phyloP scores from a whole-genome alignment of 2,888 invertebrate species.

The Hydraecia micacea region DNA sequence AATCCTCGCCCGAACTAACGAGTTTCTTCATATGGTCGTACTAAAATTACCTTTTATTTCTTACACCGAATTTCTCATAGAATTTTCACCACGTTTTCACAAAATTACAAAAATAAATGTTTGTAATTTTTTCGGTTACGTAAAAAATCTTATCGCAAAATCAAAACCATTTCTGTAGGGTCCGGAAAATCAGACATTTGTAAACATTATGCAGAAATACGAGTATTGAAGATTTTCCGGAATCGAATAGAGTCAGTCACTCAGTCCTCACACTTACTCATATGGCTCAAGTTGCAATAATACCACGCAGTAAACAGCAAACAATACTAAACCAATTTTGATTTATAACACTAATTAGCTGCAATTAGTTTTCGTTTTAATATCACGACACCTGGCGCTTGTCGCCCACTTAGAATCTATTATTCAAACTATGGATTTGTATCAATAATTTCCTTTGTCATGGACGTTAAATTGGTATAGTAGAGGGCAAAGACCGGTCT shows the following conservation, averaged over 20 bases:
- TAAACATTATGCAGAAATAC: conserved; percentile 40
- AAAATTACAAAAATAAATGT: conserved; percentile 8
- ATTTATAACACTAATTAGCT: neutral
- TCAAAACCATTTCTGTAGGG: conserved; percentile 25
- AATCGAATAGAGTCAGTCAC: no score
- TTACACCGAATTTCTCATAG: neutral
- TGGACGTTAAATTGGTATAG: conserved; percentile 4
- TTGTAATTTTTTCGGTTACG: conserved; percentile 1
- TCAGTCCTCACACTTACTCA: neutral
- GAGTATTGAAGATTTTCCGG: conserved; percentile 14
- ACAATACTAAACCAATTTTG: neutral
- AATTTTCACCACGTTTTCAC: conserved; percentile 1
- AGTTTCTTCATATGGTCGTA: conserved; percentile 31
- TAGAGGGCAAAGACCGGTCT: conserved; percentile 16
- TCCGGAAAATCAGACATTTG: conserved; percentile 28
- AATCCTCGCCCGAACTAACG: conserved; percentile 48
- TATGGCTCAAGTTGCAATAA: neutral
- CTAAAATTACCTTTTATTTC: conserved; percentile 38
- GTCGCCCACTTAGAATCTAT: conserved; percentile 29
- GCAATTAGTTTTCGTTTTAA: neutral
- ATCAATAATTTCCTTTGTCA: conserved; percentile 27
- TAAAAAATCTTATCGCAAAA: conserved; percentile 29
- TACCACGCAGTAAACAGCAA: neutral
- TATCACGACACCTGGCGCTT: neutral
- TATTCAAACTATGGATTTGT: conserved; percentile 33